These are phyloP conservation scores for Rhagoletis zephyria DNA, from an alignment of 1,140 invertebrate genomes.

Conservation along the genomic window DNA sequence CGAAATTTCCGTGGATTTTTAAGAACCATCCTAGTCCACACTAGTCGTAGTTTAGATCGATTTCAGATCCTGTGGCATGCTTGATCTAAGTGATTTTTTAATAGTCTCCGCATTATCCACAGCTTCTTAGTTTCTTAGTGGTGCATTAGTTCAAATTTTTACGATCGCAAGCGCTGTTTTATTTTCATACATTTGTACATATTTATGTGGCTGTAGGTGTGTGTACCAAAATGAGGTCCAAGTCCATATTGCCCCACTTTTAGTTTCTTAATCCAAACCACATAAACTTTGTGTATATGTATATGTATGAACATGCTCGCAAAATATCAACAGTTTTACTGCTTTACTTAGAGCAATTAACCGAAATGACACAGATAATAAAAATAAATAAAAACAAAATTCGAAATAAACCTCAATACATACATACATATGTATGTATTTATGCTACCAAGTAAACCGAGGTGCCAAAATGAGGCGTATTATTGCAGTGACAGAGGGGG, in stretches of 20 bases:
- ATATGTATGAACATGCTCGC: neutral
- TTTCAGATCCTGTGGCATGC: too few species aligned
- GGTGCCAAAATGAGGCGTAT: neutral
- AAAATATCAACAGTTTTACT: neutral
- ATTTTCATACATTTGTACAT: neutral
- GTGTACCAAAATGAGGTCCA: neutral
- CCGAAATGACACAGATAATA: conserved; percentile 29
- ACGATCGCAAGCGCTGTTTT: too few species aligned
- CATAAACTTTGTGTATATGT: conserved; percentile 25
- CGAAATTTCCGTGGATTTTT: too few species aligned
- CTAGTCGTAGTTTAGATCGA: too few species aligned
- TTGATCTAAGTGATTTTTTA: too few species aligned
- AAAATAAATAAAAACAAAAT: conserved; percentile 33
- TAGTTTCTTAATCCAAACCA: neutral
- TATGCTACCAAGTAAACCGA: neutral
- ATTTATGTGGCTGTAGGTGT: neutral
- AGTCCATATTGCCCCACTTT: neutral
- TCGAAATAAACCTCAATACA: neutral
- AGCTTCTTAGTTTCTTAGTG: too few species aligned
- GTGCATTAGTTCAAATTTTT: too few species aligned
- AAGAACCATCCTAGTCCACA: too few species aligned
- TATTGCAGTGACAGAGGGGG: neutral
- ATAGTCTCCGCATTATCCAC: too few species aligned
- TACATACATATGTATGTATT: too few species aligned
- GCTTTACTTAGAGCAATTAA: conserved; percentile 41